These are phyloP conservation scores for Porphyrio hochstetteri DNA, from an alignment of 2,113 vertebrate genomes.

Conservation along the genomic window DNA sequence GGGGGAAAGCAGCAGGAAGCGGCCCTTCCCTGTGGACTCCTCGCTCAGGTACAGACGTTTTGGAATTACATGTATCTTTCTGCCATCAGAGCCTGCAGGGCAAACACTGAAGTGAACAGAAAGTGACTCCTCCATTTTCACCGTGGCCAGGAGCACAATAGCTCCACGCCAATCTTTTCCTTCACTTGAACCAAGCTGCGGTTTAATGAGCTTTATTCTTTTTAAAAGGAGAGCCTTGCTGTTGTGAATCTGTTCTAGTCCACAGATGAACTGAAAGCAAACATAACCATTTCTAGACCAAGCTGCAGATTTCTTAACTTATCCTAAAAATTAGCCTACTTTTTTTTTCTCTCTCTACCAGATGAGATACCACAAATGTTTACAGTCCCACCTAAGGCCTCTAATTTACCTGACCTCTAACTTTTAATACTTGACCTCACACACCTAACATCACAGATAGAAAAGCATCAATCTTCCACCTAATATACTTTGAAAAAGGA, in stretches of 20 bases:
- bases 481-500: not conserved
- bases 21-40: not conserved
- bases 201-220: not conserved
- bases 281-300: not conserved
- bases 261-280: not conserved
- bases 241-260: not conserved
- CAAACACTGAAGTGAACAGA: not conserved
- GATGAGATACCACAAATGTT: not conserved
- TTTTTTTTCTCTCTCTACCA: not conserved
- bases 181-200: not conserved
- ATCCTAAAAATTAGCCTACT: not conserved
- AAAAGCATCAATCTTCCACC: not conserved
- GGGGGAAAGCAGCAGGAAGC: not conserved
- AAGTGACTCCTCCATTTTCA: not conserved
- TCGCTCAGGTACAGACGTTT: not conserved
- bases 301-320: not conserved
- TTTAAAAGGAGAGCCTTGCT: not conserved
- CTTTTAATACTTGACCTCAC: not conserved
- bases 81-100: not conserved
- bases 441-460: not conserved
- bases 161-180: not conserved
- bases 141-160: rapidly evolving
- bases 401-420: not conserved
- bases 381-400: not conserved
- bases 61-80: not conserved